Conservation (phyloP, 2,888 invertebrate species). For the Uloborus plumipes region DNA sequence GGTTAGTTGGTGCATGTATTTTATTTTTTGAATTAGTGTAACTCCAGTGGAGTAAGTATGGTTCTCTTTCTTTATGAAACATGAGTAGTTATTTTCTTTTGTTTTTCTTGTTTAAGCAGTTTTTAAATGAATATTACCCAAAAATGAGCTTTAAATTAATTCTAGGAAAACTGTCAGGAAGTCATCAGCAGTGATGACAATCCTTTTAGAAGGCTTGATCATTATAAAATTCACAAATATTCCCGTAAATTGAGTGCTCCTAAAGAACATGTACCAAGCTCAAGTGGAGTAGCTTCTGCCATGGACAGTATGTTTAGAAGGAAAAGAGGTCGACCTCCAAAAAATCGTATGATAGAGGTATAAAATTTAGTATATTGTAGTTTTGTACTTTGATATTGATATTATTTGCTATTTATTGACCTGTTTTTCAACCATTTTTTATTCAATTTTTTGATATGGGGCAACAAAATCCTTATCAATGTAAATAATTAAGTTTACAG, state of each 20-base stretch:
- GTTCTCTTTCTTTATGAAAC: no score
- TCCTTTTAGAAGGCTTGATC: slow-evolving; percentile 84
- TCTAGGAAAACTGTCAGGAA: slow-evolving; percentile 83
- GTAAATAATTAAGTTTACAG: no score
- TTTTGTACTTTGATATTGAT: background rate
- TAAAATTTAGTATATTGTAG: slow-evolving; percentile 31
- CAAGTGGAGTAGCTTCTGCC: slow-evolving; percentile 76
- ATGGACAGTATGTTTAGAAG: slow-evolving; percentile 90
- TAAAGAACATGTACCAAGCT: slow-evolving; percentile 49
- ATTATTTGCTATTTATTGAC: background rate
- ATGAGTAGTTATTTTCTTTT: no score
- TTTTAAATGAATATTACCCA: no score
- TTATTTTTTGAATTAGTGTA: no score
- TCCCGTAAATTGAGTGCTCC: slow-evolving; percentile 70
- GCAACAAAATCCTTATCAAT: no score
- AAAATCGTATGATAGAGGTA: slow-evolving; percentile 76
- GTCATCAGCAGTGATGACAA: slow-evolving; percentile 83
- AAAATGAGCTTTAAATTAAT: background rate
- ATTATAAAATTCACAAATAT: slow-evolving; percentile 87
- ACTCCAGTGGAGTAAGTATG: no score
- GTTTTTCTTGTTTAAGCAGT: no score
- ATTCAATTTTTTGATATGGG: slow-evolving; percentile 1
- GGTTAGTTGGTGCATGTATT: no score
- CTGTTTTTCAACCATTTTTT: slow-evolving; percentile 4
- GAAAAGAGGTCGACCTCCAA: slow-evolving; percentile 95